phyloP scores from a whole-genome alignment of 2,888 invertebrate genomes.

The Monopis laevigella region DNA sequence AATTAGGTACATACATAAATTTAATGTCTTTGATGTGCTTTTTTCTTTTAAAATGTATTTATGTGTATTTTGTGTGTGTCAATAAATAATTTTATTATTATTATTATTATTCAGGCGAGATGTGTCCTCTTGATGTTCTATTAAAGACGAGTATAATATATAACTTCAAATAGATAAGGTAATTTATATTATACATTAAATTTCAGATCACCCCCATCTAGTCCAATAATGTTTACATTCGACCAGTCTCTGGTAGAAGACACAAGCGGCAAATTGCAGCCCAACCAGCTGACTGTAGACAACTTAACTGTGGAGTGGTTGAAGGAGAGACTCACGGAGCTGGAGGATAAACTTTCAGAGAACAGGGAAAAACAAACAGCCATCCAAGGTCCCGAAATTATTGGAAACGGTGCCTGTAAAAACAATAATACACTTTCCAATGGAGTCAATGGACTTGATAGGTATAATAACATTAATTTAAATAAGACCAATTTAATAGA shows the following conservation, averaged over 20 bases:
- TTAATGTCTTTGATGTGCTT: too few species aligned
- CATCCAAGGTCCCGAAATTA: slow-evolving; percentile 63
- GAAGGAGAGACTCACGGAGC: slow-evolving; percentile 78
- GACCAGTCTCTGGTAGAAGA: slow-evolving; percentile 90
- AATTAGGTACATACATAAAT: too few species aligned
- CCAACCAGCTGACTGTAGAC: slow-evolving; percentile 91
- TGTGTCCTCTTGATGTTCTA: too few species aligned
- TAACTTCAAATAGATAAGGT: too few species aligned
- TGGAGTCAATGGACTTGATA: slow-evolving; percentile 64
- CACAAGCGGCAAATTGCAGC: slow-evolving; percentile 84
- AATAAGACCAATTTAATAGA: neutral
- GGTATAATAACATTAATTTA: slow-evolving; percentile 28
- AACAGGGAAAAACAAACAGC: slow-evolving; percentile 76
- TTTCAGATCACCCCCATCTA: slow-evolving; percentile 79
- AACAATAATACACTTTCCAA: slow-evolving; percentile 59
- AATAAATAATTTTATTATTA: too few species aligned
- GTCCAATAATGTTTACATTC: slow-evolving; percentile 83
- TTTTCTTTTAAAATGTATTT: too few species aligned
- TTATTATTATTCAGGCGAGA: too few species aligned
- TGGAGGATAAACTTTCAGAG: slow-evolving; percentile 82
- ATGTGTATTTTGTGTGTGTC: too few species aligned
- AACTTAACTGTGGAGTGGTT: slow-evolving; percentile 93
- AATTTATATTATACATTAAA: too few species aligned
- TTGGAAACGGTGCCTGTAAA: slow-evolving; percentile 58
- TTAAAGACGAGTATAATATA: too few species aligned